phyloP scores from a whole-genome alignment of 2,797 vertebrate genomes.

The Mus minutoides region DNA sequence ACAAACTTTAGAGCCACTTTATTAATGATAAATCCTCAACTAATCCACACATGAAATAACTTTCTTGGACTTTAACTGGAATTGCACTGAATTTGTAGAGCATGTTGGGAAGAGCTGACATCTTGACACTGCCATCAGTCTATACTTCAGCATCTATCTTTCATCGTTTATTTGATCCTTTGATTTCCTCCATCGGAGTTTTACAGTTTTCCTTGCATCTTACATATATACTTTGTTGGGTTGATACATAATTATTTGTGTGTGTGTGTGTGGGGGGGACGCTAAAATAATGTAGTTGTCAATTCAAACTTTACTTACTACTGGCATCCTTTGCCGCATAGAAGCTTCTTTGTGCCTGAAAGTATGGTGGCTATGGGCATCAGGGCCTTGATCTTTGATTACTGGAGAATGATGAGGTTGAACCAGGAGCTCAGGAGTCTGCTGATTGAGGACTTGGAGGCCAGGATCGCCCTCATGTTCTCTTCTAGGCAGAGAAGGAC shows the following conservation, averaged over 20 bases:
- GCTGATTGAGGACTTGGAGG: slow-evolving; percentile 94
- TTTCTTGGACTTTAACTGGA: background rate
- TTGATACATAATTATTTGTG: background rate
- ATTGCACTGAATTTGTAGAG: background rate
- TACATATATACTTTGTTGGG: background rate
- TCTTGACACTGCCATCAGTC: background rate
- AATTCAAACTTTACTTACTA: background rate
- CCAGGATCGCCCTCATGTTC: slow-evolving; percentile 92
- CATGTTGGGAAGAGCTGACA: background rate
- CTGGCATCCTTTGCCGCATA: background rate
- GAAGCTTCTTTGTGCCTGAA: slow-evolving; percentile 63
- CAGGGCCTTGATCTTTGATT: slow-evolving; percentile 89
- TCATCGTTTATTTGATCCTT: background rate
- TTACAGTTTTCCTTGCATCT: background rate
- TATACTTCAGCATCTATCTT: background rate
- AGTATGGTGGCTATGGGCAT: slow-evolving; percentile 92
- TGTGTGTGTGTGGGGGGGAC: background rate
- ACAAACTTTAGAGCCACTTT: background rate
- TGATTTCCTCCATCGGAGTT: background rate
- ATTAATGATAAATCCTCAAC: background rate
- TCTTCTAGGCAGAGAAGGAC: slow-evolving; percentile 91
- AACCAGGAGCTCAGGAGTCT: slow-evolving; percentile 94
- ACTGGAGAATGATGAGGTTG: slow-evolving; percentile 92
- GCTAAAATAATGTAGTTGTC: background rate
- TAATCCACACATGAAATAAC: background rate